Evolutionary conservation across 2,797 vertebrate species (phyloP).

Genomic region (Acanthiza pusilla): DNA sequence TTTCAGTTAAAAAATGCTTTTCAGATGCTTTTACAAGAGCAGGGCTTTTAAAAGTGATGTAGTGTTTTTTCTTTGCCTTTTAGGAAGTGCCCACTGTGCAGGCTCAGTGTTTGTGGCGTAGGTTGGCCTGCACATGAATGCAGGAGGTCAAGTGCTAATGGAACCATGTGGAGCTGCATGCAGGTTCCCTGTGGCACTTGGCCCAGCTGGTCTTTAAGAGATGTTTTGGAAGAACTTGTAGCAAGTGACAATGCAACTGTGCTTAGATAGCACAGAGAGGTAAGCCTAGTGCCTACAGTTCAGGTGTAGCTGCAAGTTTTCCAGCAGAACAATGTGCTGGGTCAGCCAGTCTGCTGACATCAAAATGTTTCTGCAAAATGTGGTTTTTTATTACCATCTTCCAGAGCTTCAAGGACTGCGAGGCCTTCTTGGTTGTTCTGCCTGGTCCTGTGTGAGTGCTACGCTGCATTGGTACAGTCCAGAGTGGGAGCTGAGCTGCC

Average conservation of each 20-base stretch:
- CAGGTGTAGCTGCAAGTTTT: not conserved
- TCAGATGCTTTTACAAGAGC: not conserved
- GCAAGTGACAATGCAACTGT: not conserved
- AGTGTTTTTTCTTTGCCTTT: not conserved
- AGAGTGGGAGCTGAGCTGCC: not conserved
- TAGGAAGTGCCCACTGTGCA: not conserved
- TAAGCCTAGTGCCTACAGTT: not conserved
- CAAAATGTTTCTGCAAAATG: not conserved
- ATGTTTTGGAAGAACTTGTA: not conserved
- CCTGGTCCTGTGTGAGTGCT: not conserved
- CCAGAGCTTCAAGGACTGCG: not conserved
- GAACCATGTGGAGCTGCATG: not conserved
- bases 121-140: not conserved
- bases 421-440: not conserved
- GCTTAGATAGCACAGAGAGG: not conserved
- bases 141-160: not conserved
- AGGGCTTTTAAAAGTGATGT: not conserved
- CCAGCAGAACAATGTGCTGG: not conserved
- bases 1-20: not conserved
- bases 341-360: not conserved
- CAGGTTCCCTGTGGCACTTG: fast-evolving
- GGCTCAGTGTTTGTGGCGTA: not conserved
- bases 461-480: not conserved
- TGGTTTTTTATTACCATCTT: not conserved
- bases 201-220: not conserved